Percentiles rank a stretch among this genome's conserved stretches.
These are phyloP conservation scores for Drosophila rhopaloa DNA, from an alignment of 1,140 invertebrate species.

Conservation along the genomic window DNA sequence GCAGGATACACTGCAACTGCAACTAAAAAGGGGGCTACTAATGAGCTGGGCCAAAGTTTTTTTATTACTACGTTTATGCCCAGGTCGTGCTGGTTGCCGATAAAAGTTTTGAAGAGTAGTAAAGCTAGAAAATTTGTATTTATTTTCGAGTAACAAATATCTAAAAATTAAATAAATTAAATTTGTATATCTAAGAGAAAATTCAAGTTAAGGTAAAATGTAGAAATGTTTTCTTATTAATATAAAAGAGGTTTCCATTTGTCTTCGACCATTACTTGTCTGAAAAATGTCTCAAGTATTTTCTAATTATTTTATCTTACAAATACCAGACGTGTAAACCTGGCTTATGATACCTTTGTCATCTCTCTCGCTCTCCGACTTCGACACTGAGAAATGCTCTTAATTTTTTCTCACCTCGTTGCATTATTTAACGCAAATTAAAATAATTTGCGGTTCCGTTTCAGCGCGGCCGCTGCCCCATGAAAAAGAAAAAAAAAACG, in stretches of 20 bases:
- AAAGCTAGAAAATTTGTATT: too few species aligned
- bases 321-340: not conserved
- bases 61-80: not conserved
- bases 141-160: too few species aligned
- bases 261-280: too few species aligned
- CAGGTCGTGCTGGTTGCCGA: not conserved
- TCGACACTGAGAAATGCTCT: constrained; percentile 64
- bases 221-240: too few species aligned
- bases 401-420: constrained; percentile 83
- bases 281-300: not conserved
- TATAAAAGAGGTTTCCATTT: too few species aligned
- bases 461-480: constrained; percentile 65
- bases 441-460: constrained; percentile 83
- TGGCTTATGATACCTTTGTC: not conserved
- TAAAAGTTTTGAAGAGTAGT: not conserved
- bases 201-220: too few species aligned
- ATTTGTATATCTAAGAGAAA: too few species aligned
- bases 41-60: constrained; percentile 16
- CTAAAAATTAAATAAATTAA: too few species aligned
- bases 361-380: constrained; percentile 27
- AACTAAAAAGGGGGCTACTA: constrained; percentile 25
- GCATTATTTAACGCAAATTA: constrained; percentile 83
- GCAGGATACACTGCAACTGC: constrained; percentile 65
- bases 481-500: constrained; percentile 22
- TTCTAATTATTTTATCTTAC: not conserved